Conservation (phyloP, 2,888 invertebrate genomes). For the Oscheius sp. region DNA sequence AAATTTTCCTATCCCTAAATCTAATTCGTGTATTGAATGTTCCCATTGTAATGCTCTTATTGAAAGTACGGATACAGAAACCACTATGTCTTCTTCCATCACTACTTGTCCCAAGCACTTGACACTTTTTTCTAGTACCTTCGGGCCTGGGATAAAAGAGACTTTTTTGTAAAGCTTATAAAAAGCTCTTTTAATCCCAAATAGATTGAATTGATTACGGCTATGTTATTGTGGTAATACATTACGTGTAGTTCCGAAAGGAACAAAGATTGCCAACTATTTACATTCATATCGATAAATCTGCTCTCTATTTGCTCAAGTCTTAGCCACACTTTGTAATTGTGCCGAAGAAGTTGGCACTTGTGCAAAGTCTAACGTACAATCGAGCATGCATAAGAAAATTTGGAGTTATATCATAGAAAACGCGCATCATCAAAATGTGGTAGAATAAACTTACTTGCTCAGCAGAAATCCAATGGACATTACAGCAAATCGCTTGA, state of each 20-base stretch:
- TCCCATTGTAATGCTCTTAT: constrained; percentile 41
- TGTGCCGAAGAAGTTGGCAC: too few species aligned
- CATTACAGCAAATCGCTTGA: constrained; percentile 95
- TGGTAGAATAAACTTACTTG: constrained; percentile 75
- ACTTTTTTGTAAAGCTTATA: constrained; percentile 55
- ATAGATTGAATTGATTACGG: neutral
- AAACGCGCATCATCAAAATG: constrained; percentile 8
- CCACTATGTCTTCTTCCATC: constrained; percentile 42
- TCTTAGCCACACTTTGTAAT: too few species aligned
- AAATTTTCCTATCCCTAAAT: constrained; percentile 23
- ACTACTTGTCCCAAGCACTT: constrained; percentile 33
- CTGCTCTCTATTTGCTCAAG: neutral
- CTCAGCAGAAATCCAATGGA: constrained; percentile 97
- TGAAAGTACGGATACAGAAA: constrained; percentile 29
- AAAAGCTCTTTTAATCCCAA: neutral
- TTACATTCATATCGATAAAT: constrained; percentile 14
- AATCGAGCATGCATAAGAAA: constrained; percentile 28
- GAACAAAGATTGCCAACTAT: constrained; percentile 3
- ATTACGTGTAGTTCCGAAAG: constrained; percentile 25
- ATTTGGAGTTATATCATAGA: constrained; percentile 11
- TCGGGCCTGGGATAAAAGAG: constrained; percentile 42
- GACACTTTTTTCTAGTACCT: constrained; percentile 23
- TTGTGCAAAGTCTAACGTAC: constrained; percentile 12
- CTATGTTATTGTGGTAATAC: constrained; percentile 11
- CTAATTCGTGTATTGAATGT: constrained; percentile 45